phyloP scores from a whole-genome alignment of 2,113 vertebrate genomes.

The Trichechus manatus region DNA sequence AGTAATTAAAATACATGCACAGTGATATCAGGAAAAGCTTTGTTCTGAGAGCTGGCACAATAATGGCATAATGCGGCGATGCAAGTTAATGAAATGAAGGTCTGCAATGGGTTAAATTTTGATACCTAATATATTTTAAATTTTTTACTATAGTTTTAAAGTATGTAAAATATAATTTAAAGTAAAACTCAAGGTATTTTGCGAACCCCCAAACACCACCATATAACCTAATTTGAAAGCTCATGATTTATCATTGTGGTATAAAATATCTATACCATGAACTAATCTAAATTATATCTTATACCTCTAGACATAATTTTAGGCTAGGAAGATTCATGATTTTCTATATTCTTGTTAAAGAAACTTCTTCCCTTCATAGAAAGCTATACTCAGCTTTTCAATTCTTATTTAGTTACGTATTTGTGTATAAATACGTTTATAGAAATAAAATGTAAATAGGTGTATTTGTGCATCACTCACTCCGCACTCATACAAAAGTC shows the following conservation, averaged over 20 bases:
- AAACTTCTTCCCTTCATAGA: not conserved
- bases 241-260: not conserved
- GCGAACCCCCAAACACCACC: not conserved
- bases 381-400: not conserved
- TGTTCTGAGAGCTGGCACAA: not conserved
- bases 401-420: not conserved
- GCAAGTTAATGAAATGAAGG: not conserved
- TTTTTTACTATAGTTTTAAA: conserved; percentile 8
- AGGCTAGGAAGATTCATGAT: not conserved
- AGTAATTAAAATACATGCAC: not conserved
- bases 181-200: conserved; percentile 31
- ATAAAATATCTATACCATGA: not conserved
- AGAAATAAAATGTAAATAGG: conserved; percentile 28
- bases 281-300: not conserved
- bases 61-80: accelerated
- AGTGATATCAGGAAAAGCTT: not conserved
- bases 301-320: not conserved
- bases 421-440: not conserved
- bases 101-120: not conserved
- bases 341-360: conserved; percentile 37
- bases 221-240: not conserved
- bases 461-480: not conserved
- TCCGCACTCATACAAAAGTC: conserved; percentile 66
- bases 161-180: conserved; percentile 25
- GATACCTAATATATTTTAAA: not conserved